Evolutionary conservation across 2,888 invertebrate genomes (phyloP).

Genomic region (Anthophora plumipes): DNA sequence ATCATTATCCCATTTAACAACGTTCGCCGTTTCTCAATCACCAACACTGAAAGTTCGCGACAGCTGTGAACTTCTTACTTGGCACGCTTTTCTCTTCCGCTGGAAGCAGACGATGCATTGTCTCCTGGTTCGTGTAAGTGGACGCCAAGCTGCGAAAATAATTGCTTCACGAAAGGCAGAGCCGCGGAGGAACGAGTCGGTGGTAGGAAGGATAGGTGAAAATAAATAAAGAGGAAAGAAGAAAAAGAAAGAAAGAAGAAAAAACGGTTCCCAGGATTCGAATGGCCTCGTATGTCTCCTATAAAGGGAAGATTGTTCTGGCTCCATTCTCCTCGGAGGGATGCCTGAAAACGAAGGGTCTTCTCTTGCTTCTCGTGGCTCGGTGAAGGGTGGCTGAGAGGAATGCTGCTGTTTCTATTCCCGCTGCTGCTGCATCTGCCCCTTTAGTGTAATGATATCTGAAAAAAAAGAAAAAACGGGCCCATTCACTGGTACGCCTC

Average conservation of each 20-base stretch:
- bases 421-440: constrained; percentile 79
- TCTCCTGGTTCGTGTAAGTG: constrained; percentile 49
- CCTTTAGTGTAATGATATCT: constrained; percentile 82
- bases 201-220: constrained; percentile 57
- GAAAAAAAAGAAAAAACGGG: constrained; percentile 68
- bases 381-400: constrained; percentile 68
- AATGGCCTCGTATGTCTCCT: constrained; percentile 81
- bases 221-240: constrained; percentile 55
- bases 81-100: constrained; percentile 23
- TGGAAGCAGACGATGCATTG: constrained; percentile 42
- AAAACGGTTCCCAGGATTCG: constrained; percentile 84
- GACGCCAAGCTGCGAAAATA: constrained; percentile 82
- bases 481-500: constrained; percentile 64
- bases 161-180: constrained; percentile 80
- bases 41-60: constrained; percentile 19
- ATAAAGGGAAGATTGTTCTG: constrained; percentile 82
- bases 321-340: constrained; percentile 73
- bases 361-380: constrained; percentile 56
- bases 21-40: constrained; percentile 21
- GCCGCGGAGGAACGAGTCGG: constrained; percentile 49
- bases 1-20: neutral
- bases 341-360: constrained; percentile 74
- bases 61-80: constrained; percentile 43
- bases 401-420: constrained; percentile 70
- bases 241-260: constrained; percentile 50